phyloP scores from a whole-genome alignment of 2,113 vertebrate genomes.

The Caranx melampygus region DNA sequence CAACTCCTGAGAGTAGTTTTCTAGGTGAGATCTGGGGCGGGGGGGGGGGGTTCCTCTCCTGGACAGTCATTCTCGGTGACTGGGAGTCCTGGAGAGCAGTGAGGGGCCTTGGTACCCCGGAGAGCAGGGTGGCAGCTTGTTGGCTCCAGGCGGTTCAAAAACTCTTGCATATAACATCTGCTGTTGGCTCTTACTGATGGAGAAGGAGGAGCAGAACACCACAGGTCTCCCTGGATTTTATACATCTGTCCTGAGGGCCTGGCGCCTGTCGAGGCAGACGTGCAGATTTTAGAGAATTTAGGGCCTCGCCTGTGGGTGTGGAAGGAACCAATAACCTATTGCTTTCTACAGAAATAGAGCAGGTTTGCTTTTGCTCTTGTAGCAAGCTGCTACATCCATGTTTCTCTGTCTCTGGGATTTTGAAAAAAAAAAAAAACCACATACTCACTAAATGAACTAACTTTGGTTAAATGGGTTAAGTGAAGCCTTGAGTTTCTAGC shows the following conservation, averaged over 20 bases:
- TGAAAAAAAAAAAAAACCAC: background rate
- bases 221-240: constrained; percentile 40
- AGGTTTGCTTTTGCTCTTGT: background rate
- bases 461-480: background rate
- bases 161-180: constrained; percentile 48
- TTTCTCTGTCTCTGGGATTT: background rate
- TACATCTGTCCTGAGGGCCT: constrained; percentile 48
- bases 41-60: background rate
- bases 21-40: background rate
- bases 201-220: constrained; percentile 47
- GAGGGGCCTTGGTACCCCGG: constrained; percentile 34
- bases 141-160: constrained; percentile 40
- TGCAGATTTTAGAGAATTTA: constrained; percentile 39
- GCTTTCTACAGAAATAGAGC: constrained; percentile 8
- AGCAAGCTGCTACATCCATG: background rate
- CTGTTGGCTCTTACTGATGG: constrained; percentile 44
- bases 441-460: background rate
- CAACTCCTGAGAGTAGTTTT: background rate
- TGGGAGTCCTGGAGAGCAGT: constrained; percentile 9
- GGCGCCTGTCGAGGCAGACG: constrained; percentile 4
- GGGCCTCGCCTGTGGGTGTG: background rate
- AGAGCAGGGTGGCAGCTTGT: constrained; percentile 52
- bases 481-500: background rate
- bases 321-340: constrained; percentile 4
- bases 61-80: constrained; percentile 7